phyloP scores from a whole-genome alignment of 2,113 vertebrate genomes.

The Clarias macrocephalus region DNA sequence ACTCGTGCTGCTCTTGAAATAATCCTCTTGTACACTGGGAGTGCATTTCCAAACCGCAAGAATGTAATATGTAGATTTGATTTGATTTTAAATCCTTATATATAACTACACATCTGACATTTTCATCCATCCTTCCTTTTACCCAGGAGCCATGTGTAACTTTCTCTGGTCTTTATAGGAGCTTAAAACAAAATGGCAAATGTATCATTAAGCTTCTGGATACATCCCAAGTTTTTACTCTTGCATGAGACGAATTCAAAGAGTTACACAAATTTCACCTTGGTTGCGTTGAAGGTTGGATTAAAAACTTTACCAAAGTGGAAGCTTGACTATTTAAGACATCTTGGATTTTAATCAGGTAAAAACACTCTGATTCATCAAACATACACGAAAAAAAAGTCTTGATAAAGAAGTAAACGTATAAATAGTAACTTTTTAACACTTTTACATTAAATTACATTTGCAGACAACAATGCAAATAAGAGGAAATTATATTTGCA shows the following conservation, averaged over 20 bases:
- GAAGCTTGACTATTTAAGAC: not conserved
- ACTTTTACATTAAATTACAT: not conserved
- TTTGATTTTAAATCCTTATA: no score
- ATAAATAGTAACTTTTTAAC: not conserved
- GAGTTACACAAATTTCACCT: not conserved
- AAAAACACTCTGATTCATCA: not conserved
- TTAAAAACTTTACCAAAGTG: not conserved
- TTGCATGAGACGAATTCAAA: not conserved
- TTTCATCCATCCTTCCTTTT: no score
- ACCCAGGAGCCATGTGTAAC: no score
- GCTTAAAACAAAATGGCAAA: not conserved
- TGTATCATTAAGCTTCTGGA: not conserved
- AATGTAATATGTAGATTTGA: no score
- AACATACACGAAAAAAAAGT: not conserved
- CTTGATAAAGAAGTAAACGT: not conserved
- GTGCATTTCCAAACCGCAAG: not conserved
- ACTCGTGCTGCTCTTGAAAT: not conserved
- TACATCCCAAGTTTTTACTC: not conserved
- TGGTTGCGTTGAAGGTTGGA: not conserved
- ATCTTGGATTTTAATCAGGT: not conserved
- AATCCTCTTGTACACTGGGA: not conserved
- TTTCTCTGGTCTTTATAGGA: not conserved
- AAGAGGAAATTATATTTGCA: not conserved
- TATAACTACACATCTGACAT: no score
- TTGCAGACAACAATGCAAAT: not conserved